Evolutionary conservation across 2,113 vertebrate genomes (phyloP).

Genomic region (Corvus hawaiiensis): DNA sequence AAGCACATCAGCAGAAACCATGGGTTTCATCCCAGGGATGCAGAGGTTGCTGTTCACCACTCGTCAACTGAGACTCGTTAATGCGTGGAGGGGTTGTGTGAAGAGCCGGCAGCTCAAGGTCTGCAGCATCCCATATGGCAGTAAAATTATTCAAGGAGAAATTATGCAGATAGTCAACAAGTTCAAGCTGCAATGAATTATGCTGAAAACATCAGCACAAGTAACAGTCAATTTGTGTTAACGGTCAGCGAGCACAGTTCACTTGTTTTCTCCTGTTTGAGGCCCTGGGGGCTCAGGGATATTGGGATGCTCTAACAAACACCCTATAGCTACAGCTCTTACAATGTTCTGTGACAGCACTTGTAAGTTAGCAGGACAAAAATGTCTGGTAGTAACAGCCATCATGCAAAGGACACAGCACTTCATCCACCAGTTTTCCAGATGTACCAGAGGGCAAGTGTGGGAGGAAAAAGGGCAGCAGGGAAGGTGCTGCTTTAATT

Average conservation of each 20-base stretch:
- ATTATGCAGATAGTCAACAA: conserved; percentile 50
- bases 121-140: conserved; percentile 5
- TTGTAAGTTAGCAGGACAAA: background rate
- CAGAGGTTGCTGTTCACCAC: rapidly evolving
- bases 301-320: background rate
- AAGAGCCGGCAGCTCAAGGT: background rate
- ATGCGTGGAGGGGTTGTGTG: background rate
- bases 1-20: background rate
- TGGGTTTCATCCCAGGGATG: background rate
- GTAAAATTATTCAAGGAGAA: conserved; percentile 57
- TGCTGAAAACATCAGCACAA: conserved; percentile 9
- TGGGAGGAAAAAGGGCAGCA: background rate
- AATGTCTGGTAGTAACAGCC: background rate
- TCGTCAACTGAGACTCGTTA: background rate
- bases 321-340: background rate
- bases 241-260: background rate
- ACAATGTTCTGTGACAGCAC: rapidly evolving
- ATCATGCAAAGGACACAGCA: background rate
- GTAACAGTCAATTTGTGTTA: background rate
- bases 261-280: background rate
- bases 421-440: background rate
- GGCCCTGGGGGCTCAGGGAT: background rate
- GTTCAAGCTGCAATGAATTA: conserved; percentile 9
- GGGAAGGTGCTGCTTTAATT: background rate
- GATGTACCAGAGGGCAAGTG: background rate